phyloP scores from a whole-genome alignment of 1,140 invertebrate genomes.

The Spodoptera frugiperda region DNA sequence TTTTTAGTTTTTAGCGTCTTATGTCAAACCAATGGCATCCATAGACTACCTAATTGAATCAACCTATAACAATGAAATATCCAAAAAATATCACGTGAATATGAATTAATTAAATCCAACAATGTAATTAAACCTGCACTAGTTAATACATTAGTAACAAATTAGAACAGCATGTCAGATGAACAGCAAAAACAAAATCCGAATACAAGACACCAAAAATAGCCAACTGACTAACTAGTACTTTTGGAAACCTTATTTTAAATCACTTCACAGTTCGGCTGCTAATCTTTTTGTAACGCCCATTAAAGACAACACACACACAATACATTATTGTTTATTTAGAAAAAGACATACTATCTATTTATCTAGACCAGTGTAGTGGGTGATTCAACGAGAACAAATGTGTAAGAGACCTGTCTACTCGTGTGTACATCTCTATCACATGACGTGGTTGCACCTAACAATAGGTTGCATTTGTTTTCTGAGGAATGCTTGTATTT shows the following conservation, averaged over 20 bases:
- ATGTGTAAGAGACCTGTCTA: slow-evolving; percentile 7
- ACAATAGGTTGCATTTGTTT: slow-evolving; percentile 5
- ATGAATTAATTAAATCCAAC: no score
- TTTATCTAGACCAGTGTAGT: slow-evolving; percentile 4
- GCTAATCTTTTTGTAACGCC: slow-evolving; percentile 26
- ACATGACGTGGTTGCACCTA: slow-evolving; percentile 17
- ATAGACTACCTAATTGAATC: no score
- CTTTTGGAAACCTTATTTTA: slow-evolving; percentile 13
- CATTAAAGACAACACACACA: slow-evolving; percentile 3
- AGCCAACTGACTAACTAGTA: slow-evolving; percentile 10
- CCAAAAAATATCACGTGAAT: no score
- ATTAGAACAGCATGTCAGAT: not conserved
- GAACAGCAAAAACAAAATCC: slow-evolving; percentile 1
- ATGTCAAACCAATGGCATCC: no score
- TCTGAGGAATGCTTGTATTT: not conserved
- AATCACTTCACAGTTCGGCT: slow-evolving; percentile 21
- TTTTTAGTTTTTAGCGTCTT: no score
- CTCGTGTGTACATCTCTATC: slow-evolving; percentile 12
- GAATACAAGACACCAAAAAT: slow-evolving; percentile 2
- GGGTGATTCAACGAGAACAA: slow-evolving; percentile 3
- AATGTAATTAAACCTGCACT: no score
- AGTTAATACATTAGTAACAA: not conserved
- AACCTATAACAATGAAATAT: no score
- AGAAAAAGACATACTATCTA: slow-evolving; percentile 3
- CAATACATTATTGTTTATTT: not conserved